Evolutionary conservation across 2,888 invertebrate genomes (phyloP), one percentile per base, ranked within the genome.

Genomic region (Mythimna vitellina): DNA sequence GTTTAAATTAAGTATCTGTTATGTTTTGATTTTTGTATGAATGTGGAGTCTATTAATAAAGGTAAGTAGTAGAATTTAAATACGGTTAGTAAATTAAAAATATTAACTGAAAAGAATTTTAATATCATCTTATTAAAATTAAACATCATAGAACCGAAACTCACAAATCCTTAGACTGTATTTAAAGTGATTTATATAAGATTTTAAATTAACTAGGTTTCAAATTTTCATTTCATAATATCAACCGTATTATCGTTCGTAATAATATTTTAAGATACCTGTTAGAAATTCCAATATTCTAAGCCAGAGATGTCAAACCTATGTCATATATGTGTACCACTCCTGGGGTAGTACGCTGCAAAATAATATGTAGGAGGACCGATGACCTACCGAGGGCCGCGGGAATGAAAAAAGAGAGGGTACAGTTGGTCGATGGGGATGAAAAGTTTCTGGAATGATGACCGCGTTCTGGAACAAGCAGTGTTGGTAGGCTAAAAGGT

Each of bases 81-180:
- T 14, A 54, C 5, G n/a, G 1, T 12, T 42, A 12, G 8, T 6
- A 76, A 53, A 53, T 10, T 12, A 58, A 57, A 22, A 32, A 20
- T 3, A 22, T 17, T 29, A 29, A 29, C 29, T n/a, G 2, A 7
- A 29, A 42, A 20, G 17, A 51, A 17, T 38, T 35, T 38, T 14
- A 42, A 42, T 49, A 38, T 14, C 73, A 75, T 9, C n/a, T 25
- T 38, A 64, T 54, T 56, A 46, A 54, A 56, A 56, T 60, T 29
- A 1, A 46, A 53, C 25, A 38, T 9, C 17, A 42, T 4, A 10
- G 32, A 62, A 14, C 42, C 38, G 29, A 62, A 62, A 58, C n/a
- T 42, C 20, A 58, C 4, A 71, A 22, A 73, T 73, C 60, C 60
- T 22, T 74, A 54, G 81, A 80, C 81, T 80, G 75, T 75, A 53